Base-by-base conservation (phyloP, 2,797 vertebrate species). In the Pelodytes ibericus region DNA sequence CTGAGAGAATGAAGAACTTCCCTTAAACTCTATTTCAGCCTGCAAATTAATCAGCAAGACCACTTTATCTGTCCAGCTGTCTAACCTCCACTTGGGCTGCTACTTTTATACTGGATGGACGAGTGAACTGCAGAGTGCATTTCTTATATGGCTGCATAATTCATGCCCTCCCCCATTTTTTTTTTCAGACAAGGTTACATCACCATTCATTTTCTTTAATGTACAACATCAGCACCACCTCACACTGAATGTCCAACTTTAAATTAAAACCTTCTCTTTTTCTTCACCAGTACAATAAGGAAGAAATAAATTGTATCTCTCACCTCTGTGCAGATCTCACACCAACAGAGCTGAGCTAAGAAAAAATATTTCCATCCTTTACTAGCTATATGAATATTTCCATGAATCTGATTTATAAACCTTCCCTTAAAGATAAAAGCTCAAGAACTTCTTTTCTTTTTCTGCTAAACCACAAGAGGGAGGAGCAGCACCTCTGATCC, bases 21-120 rank as follows among this genome's bases (percentile, higher is more conserved):
- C 26, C 61, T 62, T 30, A n/a, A 27, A 41, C 27, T 22, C 30
- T 22, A 63, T 25, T 53, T 33, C 44, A 36, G 41, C 39, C 44
- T 25, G 22, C 63, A 60, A n/a, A n/a, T n/a, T n/a, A n/a, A n/a
- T n/a, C n/a, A n/a, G n/a, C n/a, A n/a, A n/a, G n/a, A n/a, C n/a
- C n/a, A 22, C 53, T 66, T 67, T 44, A 0, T 30, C 22, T 47
- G 3, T 56, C 30, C 60, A 27, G 26, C 9, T 58, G 20, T 5
- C 72, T 5, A 25, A 68, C 72, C 70, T 77, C 13, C 64, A 71
- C 74, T 29, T 84, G 59, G 84, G 73, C 81, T 74, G 82, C 83
- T 68, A 67, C 83, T 87, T 90, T 90, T 91, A 92, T 91, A 87
- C 80, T 72, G 66, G 81, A 74, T 79, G 79, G 79, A 83, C 84